A percentile compares a stretch with the other conserved stretches of the same genome.
Evolutionary conservation across 2,113 vertebrate species (phyloP).

Genomic region (Caloenas nicobarica): DNA sequence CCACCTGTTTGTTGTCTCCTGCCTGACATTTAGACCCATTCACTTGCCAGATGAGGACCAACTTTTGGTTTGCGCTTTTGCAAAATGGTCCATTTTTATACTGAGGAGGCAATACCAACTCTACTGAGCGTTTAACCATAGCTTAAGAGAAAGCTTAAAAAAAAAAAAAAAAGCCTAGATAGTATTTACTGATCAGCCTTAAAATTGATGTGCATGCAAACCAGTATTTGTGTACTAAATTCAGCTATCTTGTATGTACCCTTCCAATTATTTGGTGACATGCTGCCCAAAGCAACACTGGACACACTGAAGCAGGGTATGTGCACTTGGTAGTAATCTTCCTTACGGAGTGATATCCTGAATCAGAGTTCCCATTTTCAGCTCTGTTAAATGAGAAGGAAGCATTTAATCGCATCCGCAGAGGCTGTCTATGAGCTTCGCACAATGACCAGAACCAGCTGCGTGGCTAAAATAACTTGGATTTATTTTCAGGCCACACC

Average conservation of each 20-base stretch:
- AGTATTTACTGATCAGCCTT: neutral
- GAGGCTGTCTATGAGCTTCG: neutral
- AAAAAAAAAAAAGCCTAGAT: neutral
- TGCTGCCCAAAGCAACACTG: neutral
- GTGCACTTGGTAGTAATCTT: neutral
- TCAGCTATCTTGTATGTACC: neutral
- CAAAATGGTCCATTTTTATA: neutral
- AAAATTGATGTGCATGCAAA: neutral
- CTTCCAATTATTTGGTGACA: neutral
- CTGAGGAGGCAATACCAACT: neutral
- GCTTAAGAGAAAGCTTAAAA: neutral
- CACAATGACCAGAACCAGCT: neutral
- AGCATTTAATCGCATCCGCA: neutral
- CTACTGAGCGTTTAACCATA: neutral
- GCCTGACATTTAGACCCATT: neutral
- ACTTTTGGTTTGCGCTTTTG: accelerated
- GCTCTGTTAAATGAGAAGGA: neutral
- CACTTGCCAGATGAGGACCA: neutral
- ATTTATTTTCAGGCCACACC: neutral
- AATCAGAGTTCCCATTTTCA: neutral
- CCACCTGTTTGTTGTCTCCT: neutral
- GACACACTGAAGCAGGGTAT: neutral
- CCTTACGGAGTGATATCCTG: accelerated
- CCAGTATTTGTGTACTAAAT: neutral
- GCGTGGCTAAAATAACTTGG: neutral